Base-by-base conservation (phyloP, 2,888 invertebrate genomes). In the Heliothis peltigera region DNA sequence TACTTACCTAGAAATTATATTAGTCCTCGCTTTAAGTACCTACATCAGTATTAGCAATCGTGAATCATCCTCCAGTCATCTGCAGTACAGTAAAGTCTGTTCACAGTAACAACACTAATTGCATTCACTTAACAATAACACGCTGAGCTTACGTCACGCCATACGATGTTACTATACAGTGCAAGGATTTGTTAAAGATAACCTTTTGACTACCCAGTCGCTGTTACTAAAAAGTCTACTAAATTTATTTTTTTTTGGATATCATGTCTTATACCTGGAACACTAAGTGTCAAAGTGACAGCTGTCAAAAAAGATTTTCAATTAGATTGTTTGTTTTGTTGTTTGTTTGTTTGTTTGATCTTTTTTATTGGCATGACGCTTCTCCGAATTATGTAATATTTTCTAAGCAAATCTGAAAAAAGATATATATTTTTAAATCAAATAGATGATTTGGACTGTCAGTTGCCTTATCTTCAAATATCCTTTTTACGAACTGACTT, bases 71-170 rank as follows among this genome's bases (percentile, higher is more conserved):
- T 19, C 48, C 18, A 17, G 6, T 56, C 48, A 61, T 56, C 69
- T 61, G 57, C 44, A 39, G 63, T 63, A 62, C 59, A 65, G 19
- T 53, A 21, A 12, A 21, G 28, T 47, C 46, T 58, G 58, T 74
- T 71, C 71, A 18, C 10, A 74, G 72, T 71, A 74, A 49, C 58
- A 32, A 57, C 48, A 63, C 77, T 74, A 74, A 77, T 77, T 74
- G 62, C 49, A 65, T 58, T 70, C 48, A 66, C 61, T 72, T 74
- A 71, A 52, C 47, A 28, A 39, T 42, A 59, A 67, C 43, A 59
- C 46, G 4, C 44, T 46, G 42, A 59, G 76, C 42, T 72, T 76
- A 59, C 52, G 59, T 53, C 59, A 60, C 46, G 15, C 2, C 15
- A 10, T 21, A n/a, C n/a, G 39, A 39, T 39, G n/a, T 15, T n/a